Evolutionary conservation across 2,888 invertebrate species (phyloP).

Genomic region (Ormyrus labotus): DNA sequence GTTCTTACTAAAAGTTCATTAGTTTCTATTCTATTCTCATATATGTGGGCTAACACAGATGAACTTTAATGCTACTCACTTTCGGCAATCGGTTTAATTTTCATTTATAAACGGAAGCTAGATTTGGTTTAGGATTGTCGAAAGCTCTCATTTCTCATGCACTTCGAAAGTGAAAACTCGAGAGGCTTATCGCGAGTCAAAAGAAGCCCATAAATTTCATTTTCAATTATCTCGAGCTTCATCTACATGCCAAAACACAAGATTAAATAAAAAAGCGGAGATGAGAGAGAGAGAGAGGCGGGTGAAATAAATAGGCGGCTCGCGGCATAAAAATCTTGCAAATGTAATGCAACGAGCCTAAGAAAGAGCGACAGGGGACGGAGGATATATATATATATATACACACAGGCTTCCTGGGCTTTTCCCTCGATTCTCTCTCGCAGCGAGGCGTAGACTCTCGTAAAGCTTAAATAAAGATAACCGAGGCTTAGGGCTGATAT

Average conservation of each 20-base stretch:
- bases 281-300: neutral
- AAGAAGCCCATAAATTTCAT: conserved; percentile 45
- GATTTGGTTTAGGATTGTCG: neutral
- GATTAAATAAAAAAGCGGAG: conserved; percentile 40
- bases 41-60: too few species aligned
- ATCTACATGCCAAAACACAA: conserved; percentile 25
- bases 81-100: too few species aligned
- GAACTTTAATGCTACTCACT: too few species aligned
- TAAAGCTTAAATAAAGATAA: conserved; percentile 76
- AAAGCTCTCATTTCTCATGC: neutral
- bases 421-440: conserved; percentile 64
- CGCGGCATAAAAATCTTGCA: conserved; percentile 45
- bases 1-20: too few species aligned
- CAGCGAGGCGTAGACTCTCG: conserved; percentile 68
- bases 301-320: neutral
- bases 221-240: conserved; percentile 44
- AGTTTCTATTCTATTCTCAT: too few species aligned
- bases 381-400: too few species aligned
- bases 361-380: conserved; percentile 42
- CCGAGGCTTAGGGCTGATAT: conserved; percentile 74
- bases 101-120: neutral
- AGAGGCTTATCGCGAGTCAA: conserved; percentile 30
- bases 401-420: conserved; percentile 57
- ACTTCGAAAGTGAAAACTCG: neutral
- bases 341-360: conserved; percentile 47